Conservation (phyloP, 2,113 vertebrate species). For the Campylomormyrus numenius region DNA sequence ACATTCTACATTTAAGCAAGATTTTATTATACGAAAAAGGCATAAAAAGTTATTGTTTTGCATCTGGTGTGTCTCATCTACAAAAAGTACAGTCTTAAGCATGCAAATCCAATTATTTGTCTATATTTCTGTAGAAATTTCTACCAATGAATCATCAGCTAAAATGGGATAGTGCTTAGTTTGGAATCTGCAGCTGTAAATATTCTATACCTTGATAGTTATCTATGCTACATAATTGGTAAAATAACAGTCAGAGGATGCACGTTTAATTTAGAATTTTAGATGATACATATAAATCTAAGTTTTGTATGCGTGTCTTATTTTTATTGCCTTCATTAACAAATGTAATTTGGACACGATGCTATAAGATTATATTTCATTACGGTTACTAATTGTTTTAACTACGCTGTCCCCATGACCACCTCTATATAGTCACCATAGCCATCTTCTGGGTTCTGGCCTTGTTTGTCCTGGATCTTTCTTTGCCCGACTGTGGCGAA, state of each 20-base stretch:
- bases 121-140: neutral
- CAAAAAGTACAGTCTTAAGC: neutral
- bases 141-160: neutral
- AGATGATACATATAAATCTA: neutral
- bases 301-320: neutral
- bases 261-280: neutral
- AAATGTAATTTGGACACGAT: neutral
- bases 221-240: neutral
- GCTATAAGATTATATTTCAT: neutral
- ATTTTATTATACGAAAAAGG: neutral
- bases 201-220: neutral
- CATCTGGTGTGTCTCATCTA: neutral
- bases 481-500: neutral
- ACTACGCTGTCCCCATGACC: neutral
- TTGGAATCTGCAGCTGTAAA: neutral
- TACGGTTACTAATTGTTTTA: neutral
- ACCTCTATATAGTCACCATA: neutral
- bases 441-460: neutral
- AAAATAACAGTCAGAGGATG: neutral
- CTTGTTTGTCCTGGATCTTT: neutral
- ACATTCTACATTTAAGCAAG: neutral
- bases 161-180: neutral
- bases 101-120: neutral
- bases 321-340: neutral
- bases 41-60: neutral